Evolutionary conservation across 1,140 invertebrate genomes (phyloP).

Genomic region (Matsumurasca onukii): DNA sequence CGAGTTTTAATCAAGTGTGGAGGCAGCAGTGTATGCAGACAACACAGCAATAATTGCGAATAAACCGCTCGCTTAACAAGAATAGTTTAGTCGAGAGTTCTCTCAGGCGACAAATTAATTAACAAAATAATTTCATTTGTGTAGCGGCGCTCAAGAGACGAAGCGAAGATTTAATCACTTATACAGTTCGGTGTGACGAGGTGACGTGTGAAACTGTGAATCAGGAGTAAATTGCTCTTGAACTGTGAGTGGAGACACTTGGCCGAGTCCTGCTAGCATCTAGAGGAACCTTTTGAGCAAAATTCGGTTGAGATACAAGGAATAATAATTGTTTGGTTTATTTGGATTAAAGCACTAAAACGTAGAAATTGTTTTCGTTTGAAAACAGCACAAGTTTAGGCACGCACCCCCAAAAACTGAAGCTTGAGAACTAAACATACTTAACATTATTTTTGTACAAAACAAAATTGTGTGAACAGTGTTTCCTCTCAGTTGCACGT

Average conservation of each 20-base stretch:
- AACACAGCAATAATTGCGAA: background rate
- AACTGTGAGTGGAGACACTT: too few relatives aligned
- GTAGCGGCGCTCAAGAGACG: background rate
- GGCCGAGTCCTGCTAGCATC: background rate
- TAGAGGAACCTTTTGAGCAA: background rate
- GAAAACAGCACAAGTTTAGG: too few relatives aligned
- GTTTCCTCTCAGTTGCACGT: too few relatives aligned
- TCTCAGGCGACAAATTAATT: constrained; percentile 1
- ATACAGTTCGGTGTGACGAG: background rate
- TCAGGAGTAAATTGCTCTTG: background rate
- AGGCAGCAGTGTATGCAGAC: background rate
- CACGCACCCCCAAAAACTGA: too few relatives aligned
- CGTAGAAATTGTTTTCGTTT: too few relatives aligned
- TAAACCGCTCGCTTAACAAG: background rate
- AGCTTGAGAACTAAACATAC: too few relatives aligned
- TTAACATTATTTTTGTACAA: too few relatives aligned
- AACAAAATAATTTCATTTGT: constrained; percentile 1
- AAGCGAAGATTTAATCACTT: background rate
- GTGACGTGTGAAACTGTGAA: background rate
- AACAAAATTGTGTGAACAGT: too few relatives aligned
- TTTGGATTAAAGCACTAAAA: too few relatives aligned
- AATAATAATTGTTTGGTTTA: too few relatives aligned
- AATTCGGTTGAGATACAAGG: too few relatives aligned
- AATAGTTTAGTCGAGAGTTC: background rate
- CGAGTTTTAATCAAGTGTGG: background rate